Conservation (phyloP, 2,888 invertebrate genomes). For the Drosophila anomalata region DNA sequence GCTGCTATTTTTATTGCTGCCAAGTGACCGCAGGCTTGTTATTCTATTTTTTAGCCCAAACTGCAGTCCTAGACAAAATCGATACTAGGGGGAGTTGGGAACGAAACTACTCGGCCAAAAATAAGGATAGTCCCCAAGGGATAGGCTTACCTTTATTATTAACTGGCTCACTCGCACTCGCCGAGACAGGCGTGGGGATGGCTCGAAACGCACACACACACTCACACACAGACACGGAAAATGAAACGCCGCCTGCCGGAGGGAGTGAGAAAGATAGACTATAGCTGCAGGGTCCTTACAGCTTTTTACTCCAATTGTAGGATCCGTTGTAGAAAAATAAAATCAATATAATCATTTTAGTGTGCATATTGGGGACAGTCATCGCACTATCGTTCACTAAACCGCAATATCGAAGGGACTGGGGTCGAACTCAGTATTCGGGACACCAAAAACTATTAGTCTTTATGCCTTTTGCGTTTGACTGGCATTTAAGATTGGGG, state of each 20-base stretch:
- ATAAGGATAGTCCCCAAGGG: not conserved
- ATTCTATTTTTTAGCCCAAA: not conserved
- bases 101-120: not conserved
- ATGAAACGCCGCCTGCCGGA: slow-evolving; percentile 38
- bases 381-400: slow-evolving; percentile 58
- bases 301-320: slow-evolving; percentile 84
- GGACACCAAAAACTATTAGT: slow-evolving; percentile 24
- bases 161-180: slow-evolving; percentile 11
- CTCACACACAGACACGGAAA: slow-evolving; percentile 1
- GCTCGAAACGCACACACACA: slow-evolving; percentile 1
- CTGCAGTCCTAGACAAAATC: slow-evolving; percentile 58
- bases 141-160: slow-evolving; percentile 20
- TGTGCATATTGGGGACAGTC: slow-evolving; percentile 82
- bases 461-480: slow-evolving; percentile 72
- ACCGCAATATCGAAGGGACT: slow-evolving; percentile 1
- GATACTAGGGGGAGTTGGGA: slow-evolving; percentile 35
- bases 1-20: slow-evolving; percentile 39
- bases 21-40: slow-evolving; percentile 11
- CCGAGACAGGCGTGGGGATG: slow-evolving; percentile 7
- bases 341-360: slow-evolving; percentile 83
- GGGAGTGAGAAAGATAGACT: slow-evolving; percentile 10
- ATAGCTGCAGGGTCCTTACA: slow-evolving; percentile 59
- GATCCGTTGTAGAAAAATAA: slow-evolving; percentile 84
- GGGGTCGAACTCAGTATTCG: slow-evolving; percentile 11
- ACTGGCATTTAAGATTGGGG: slow-evolving; percentile 62